phyloP scores from a whole-genome alignment of 2,113 vertebrate genomes.

The rabbit (Oryctolagus cuniculus) region mOryCun1.1 NC_091438.1:146934501-146935000 shows the following conservation, averaged over 20 bases:
- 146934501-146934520: too few species aligned
- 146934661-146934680: rapidly evolving
- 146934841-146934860: not conserved
- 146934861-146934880: not conserved
- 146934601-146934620: too few species aligned
- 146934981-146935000: not conserved
- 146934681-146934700: not conserved
- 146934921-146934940: not conserved
- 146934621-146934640: rapidly evolving
- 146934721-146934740: not conserved
- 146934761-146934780: not conserved
- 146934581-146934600: too few species aligned
- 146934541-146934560: too few species aligned
- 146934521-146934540: too few species aligned
- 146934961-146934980: not conserved
- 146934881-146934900: constrained; percentile 11
- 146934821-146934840: not conserved
- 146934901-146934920: not conserved
- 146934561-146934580: too few species aligned
- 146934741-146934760: not conserved
- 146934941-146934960: not conserved
- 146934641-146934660: not conserved
- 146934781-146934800: not conserved
- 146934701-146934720: not conserved
- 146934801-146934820: too few species aligned